These are phyloP conservation scores for Acanthis flammea DNA, from an alignment of 2,797 vertebrate genomes.

Conservation along the genomic window DNA sequence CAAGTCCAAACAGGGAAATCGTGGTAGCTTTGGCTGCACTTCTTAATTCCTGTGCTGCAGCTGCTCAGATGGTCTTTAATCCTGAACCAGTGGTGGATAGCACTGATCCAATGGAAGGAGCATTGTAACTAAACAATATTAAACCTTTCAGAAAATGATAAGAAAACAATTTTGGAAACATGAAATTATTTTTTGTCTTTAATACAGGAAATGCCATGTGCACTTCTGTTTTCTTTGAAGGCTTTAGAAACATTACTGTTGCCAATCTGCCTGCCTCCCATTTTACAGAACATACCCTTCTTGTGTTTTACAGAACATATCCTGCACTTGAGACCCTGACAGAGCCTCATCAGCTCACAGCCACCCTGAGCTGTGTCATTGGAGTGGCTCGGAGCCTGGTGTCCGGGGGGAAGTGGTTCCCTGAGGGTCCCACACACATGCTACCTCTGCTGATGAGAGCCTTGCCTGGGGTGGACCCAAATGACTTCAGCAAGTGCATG, in stretches of 20 bases:
- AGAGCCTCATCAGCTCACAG: slow-evolving; percentile 96
- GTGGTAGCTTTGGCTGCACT: background rate
- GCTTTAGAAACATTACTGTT: background rate
- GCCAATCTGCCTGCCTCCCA: background rate
- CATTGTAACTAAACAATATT: background rate
- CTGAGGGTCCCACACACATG: slow-evolving; percentile 96
- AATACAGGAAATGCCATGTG: background rate
- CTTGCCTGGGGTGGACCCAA: slow-evolving; percentile 94
- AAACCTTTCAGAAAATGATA: background rate
- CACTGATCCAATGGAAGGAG: background rate
- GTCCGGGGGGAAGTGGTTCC: slow-evolving; percentile 87
- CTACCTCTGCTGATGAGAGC: slow-evolving; percentile 96
- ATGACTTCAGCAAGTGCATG: slow-evolving; percentile 99
- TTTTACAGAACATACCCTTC: slow-evolving; percentile 86
- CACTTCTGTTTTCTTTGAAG: background rate
- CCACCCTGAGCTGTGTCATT: slow-evolving; percentile 96
- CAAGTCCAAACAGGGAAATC: background rate
- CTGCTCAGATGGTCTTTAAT: background rate
- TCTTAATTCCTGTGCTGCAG: background rate
- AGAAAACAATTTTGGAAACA: background rate
- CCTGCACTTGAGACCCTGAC: slow-evolving; percentile 95
- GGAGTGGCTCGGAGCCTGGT: slow-evolving; percentile 94
- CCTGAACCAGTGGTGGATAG: background rate
- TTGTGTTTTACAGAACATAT: slow-evolving; percentile 84
- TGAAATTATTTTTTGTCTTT: background rate